Base-by-base conservation (phyloP, 2,888 invertebrate genomes). In the Flexamia atlantica region DNA sequence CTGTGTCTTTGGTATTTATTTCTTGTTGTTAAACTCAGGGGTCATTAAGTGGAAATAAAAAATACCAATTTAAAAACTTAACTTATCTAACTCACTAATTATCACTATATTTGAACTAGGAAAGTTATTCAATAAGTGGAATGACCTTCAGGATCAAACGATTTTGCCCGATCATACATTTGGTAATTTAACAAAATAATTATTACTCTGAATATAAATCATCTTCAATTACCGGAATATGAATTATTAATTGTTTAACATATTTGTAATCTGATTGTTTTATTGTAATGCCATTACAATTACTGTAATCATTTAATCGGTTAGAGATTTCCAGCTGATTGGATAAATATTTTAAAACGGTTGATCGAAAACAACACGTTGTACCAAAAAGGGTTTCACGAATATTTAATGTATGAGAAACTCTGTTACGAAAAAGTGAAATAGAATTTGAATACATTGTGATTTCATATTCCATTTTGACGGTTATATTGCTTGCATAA, bases 221-320 rank as follows among this genome's bases (percentile, higher is more conserved):
- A 57, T 28, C 28, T 4, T 9, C 64, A 64, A 30, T 64, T 28
- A 64, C 30, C 64, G 64, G 28, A 2, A 64, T 12, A 12, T 28
- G 5, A 64, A 64, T 30, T 64, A 64, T 64, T 64, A 64, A 64
- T 30, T 57, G 57, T 57, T 64, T 30, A 28, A 28, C 64, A 64
- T 64, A 64, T 64, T 64, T 64, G 14, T 64, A 64, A 64, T 64
- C 64, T 64, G 64, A 64, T 28, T 64, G 64, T 28, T 64, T 23
- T 28, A 64, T 64, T 64, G 28, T 64, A 64, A 64, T 64, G 20
- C 20, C 57, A 64, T 64, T 64, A 64, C 5, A 12, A 57, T 12
- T 64, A 28, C 64, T 28, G 12, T 64, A 28, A 64, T 64, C 64
- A 64, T 64, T 28, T 64, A 64, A 64, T 64, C 64, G 30, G 7